A percentile compares a stretch with the other conserved stretches of the same genome.
Conservation (phyloP, 2,113 vertebrate species). For the mouse (Mus musculus) region DNA sequence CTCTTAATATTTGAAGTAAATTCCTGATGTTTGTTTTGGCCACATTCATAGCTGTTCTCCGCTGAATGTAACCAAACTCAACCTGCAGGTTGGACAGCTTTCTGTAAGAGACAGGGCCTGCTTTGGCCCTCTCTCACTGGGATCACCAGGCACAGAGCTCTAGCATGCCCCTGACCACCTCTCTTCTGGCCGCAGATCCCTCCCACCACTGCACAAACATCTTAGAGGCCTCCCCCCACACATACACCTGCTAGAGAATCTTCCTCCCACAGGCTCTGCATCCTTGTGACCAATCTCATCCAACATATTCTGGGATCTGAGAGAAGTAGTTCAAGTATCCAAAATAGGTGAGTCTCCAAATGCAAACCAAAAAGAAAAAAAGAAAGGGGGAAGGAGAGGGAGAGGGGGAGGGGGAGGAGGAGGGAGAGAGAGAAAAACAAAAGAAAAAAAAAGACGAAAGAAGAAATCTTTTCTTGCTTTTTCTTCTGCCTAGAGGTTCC, state of each 20-base stretch:
- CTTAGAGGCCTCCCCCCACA: neutral
- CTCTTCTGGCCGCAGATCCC: neutral
- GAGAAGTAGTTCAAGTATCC: neutral
- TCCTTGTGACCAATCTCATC: neutral
- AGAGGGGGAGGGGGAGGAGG: accelerated
- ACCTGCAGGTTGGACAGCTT: neutral
- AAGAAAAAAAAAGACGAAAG: neutral
- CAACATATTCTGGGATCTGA: neutral
- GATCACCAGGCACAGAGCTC: neutral
- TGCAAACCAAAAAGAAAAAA: neutral
- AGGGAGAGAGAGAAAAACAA: neutral
- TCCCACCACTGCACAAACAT: no score
- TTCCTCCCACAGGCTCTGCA: neutral
- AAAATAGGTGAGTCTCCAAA: conserved; percentile 59
- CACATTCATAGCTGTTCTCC: neutral
- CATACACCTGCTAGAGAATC: neutral
- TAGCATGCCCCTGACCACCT: accelerated
- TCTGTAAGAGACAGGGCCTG: neutral
- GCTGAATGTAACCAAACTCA: neutral
- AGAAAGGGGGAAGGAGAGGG: no score
- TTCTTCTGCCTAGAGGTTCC: conserved; percentile 19
- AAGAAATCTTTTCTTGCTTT: conserved; percentile 52
- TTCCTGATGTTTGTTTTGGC: neutral
- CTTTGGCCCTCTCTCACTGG: neutral
- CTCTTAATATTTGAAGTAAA: neutral